Conservation (phyloP, 2,113 vertebrate genomes). For the Pelvicachromis taeniatus region DNA sequence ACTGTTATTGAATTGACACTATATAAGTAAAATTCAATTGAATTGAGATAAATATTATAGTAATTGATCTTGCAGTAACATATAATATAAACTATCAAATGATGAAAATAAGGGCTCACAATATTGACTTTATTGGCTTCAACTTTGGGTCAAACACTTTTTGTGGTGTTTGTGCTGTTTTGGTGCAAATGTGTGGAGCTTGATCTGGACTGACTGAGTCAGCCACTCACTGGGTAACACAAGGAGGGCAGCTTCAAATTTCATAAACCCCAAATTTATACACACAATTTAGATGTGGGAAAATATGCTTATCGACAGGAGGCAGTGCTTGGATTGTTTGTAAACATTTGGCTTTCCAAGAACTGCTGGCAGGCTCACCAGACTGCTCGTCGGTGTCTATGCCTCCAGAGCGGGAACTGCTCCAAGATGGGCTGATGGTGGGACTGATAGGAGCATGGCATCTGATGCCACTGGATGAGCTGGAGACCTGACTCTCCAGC, state of each 20-base stretch:
- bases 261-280: background rate
- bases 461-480: conserved; percentile 4
- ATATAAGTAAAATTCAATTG: background rate
- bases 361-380: conserved; percentile 34
- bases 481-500: conserved; percentile 30
- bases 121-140: background rate
- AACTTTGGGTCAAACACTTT: background rate
- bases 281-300: background rate
- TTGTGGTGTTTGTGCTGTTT: background rate
- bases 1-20: background rate
- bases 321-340: background rate
- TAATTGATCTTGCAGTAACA: background rate
- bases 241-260: background rate
- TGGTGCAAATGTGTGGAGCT: background rate
- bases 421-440: conserved; percentile 54
- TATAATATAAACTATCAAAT: background rate
- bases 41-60: background rate
- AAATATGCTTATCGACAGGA: background rate
- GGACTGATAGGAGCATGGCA: background rate
- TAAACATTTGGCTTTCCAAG: background rate
- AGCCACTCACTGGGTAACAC: background rate
- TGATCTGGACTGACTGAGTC: background rate
- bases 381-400: conserved; percentile 25
- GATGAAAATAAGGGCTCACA: background rate
- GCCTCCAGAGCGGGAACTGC: conserved; percentile 34